These are phyloP conservation scores for Heteractis magnifica DNA, from an alignment of 92 coral and sea anemone species.

Conservation along the genomic window DNA sequence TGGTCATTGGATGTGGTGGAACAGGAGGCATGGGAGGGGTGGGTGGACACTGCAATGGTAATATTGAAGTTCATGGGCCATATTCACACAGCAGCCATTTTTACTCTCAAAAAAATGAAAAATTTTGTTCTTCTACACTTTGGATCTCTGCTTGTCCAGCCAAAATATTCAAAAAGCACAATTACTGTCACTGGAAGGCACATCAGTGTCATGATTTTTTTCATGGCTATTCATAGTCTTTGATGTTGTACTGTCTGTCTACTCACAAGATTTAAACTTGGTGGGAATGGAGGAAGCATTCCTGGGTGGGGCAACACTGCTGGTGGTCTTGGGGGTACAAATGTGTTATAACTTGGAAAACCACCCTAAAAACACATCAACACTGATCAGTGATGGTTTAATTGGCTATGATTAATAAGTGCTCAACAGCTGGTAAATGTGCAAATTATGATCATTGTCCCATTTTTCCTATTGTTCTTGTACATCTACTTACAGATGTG, in stretches of 20 bases:
- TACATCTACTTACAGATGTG: not conserved
- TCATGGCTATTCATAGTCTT: too few relatives aligned
- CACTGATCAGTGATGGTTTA: not conserved
- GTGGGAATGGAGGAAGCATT: not conserved
- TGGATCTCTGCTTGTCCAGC: too few relatives aligned
- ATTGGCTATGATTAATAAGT: not conserved
- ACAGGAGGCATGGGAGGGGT: slow-evolving; percentile 82
- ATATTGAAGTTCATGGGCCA: too few relatives aligned
- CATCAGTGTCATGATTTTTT: too few relatives aligned
- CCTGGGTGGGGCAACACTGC: not conserved
- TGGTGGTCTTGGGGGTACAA: not conserved
- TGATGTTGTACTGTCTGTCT: not conserved
- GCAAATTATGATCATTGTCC: not conserved
- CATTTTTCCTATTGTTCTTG: not conserved
- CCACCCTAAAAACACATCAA: not conserved
- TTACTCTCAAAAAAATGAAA: too few relatives aligned
- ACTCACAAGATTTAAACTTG: not conserved
- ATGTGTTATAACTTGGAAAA: not conserved
- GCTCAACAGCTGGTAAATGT: too few relatives aligned
- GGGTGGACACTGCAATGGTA: slow-evolving; percentile 5
- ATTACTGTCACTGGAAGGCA: too few relatives aligned
- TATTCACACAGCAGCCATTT: too few relatives aligned
- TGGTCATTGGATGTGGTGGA: slow-evolving; percentile 94
- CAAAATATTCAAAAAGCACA: too few relatives aligned
- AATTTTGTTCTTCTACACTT: too few relatives aligned